Conservation (phyloP, 37 sponge, comb jelly and placozoan species). For the Spongilla lacustris region DNA sequence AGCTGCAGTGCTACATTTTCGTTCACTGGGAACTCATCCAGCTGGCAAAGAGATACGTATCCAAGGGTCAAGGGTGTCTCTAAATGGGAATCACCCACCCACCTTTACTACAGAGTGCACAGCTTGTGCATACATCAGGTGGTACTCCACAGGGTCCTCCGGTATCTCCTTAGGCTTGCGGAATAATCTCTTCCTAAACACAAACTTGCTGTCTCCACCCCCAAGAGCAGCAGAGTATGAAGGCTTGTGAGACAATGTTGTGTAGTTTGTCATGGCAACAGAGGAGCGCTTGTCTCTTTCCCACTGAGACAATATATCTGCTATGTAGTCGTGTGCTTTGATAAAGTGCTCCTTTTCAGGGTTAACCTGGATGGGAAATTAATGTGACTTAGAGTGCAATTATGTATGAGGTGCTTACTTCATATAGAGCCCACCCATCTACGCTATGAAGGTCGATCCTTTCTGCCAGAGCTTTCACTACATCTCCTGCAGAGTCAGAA, state of each 20-base stretch:
- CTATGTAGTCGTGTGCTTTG: constrained; percentile 90
- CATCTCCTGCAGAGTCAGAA: constrained; percentile 82
- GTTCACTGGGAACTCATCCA: constrained; percentile 94
- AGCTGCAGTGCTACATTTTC: constrained; percentile 90
- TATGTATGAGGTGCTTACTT: constrained; percentile 40
- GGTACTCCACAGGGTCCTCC: constrained; percentile 96
- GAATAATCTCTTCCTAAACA: constrained; percentile 91
- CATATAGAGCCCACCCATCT: constrained; percentile 97
- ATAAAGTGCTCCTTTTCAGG: constrained; percentile 92
- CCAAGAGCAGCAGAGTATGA: constrained; percentile 86
- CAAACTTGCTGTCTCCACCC: constrained; percentile 92
- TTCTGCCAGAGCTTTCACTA: constrained; percentile 79
- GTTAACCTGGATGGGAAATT: constrained; percentile 66
- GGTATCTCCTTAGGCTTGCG: constrained; percentile 94
- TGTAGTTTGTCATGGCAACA: constrained; percentile 88
- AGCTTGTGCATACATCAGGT: constrained; percentile 97
- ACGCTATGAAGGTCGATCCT: constrained; percentile 88
- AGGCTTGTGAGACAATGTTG: constrained; percentile 74
- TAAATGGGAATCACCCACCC: too few relatives aligned
- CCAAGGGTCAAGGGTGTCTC: too few relatives aligned
- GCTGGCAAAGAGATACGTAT: too few relatives aligned
- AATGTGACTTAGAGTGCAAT: background rate
- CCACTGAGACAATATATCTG: constrained; percentile 96
- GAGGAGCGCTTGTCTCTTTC: constrained; percentile 94
- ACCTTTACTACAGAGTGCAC: constrained; percentile 94